These are phyloP conservation scores for Boloria selene DNA, from an alignment of 2,888 invertebrate species.

Conservation along the genomic window DNA sequence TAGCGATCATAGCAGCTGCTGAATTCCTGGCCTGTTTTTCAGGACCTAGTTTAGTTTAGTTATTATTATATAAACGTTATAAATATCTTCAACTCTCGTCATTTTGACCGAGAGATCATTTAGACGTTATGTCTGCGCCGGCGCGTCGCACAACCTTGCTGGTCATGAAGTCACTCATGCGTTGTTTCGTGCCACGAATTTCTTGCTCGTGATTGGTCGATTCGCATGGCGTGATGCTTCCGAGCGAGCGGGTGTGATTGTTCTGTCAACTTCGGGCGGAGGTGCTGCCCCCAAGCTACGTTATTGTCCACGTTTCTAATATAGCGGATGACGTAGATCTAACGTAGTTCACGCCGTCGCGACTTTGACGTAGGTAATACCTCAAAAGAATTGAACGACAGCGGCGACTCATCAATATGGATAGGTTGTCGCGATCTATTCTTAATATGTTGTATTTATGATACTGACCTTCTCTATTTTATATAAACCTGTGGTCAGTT, in stretches of 20 bases:
- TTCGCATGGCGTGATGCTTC: slow-evolving; percentile 68
- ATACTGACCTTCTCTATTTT: slow-evolving; percentile 10
- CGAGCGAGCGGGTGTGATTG: slow-evolving; percentile 44
- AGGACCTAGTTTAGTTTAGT: slow-evolving; percentile 18
- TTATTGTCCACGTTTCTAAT: slow-evolving; percentile 39
- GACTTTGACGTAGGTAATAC: slow-evolving; percentile 53
- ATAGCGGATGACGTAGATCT: slow-evolving; percentile 41
- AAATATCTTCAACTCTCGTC: slow-evolving; percentile 36
- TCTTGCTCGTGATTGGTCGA: slow-evolving; percentile 64
- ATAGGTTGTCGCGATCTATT: neutral
- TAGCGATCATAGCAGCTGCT: neutral
- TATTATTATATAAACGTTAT: slow-evolving; percentile 35
- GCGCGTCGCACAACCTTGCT: slow-evolving; percentile 11
- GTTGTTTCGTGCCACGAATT: slow-evolving; percentile 57
- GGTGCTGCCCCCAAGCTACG: slow-evolving; percentile 64
- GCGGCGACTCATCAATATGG: slow-evolving; percentile 23
- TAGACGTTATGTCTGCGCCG: slow-evolving; percentile 21
- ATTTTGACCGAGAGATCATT: slow-evolving; percentile 26
- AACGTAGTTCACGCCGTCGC: slow-evolving; percentile 51
- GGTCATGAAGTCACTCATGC: slow-evolving; percentile 28
- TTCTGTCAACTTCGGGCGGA: slow-evolving; percentile 41
- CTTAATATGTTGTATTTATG: slow-evolving; percentile 2
- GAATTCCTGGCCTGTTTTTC: slow-evolving; percentile 10
- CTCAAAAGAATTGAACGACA: slow-evolving; percentile 45
- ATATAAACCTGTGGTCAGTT: neutral